Percentiles rank a stretch among this genome's conserved stretches.
These are phyloP conservation scores for Sorex fumeus DNA, from an alignment of 2,113 vertebrate genomes.

Conservation along the genomic window DNA sequence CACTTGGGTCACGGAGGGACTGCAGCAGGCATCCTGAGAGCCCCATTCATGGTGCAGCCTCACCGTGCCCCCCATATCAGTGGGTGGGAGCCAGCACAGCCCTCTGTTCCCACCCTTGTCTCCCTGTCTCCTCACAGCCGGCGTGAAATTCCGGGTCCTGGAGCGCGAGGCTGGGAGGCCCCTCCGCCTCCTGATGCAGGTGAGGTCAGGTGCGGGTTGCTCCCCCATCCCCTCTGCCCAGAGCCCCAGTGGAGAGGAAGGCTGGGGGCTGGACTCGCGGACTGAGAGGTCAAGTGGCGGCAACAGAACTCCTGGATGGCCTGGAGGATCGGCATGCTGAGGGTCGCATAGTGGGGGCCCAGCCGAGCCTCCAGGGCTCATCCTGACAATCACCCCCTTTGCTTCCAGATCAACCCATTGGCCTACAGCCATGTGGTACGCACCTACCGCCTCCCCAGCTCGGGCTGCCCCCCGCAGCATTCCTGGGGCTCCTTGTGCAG, in stretches of 20 bases:
- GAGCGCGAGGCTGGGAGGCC: slow-evolving; percentile 92
- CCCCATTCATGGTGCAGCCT: too few species aligned
- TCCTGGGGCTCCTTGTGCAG: slow-evolving; percentile 95
- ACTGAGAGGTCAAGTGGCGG: too few species aligned
- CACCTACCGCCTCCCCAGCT: slow-evolving; percentile 93
- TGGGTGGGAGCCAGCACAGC: too few species aligned
- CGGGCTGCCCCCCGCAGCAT: slow-evolving; percentile 95
- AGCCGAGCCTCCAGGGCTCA: too few species aligned
- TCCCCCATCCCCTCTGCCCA: not conserved
- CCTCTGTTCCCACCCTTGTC: not conserved
- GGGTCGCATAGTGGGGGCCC: too few species aligned
- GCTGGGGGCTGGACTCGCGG: not conserved
- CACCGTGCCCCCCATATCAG: too few species aligned
- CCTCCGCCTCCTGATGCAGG: slow-evolving; percentile 97
- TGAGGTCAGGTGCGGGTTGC: slow-evolving; percentile 73
- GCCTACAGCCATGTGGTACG: slow-evolving; percentile 89
- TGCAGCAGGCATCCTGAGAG: too few species aligned
- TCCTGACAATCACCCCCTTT: not conserved
- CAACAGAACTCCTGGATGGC: too few species aligned
- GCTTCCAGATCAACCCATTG: slow-evolving; percentile 95
- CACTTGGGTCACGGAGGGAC: too few species aligned
- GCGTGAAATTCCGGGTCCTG: slow-evolving; percentile 96
- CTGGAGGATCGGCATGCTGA: too few species aligned
- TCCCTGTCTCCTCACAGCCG: slow-evolving; percentile 87
- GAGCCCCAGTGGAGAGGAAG: too few species aligned